Evolutionary conservation across 2,888 invertebrate genomes (phyloP).

Genomic region (Macrosoma leucophasiata): DNA sequence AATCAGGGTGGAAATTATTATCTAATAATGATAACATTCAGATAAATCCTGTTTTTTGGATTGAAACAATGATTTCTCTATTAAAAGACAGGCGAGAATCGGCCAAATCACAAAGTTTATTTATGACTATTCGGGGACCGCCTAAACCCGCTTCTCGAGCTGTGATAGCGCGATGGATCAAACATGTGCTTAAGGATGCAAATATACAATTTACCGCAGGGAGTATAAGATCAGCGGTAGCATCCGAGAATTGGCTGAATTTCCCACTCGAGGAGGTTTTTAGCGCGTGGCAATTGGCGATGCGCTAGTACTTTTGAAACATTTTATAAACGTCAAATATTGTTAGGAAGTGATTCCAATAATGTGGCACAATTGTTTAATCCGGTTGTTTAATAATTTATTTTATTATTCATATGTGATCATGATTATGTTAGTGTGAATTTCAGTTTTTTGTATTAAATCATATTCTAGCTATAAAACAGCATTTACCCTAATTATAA

Average conservation of each 20-base stretch:
- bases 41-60: no score
- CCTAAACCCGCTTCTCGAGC: conserved; percentile 10
- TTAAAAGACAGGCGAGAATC: conserved; percentile 1
- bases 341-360: background rate
- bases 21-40: no score
- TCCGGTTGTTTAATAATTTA: no score
- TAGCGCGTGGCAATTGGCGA: conserved; percentile 7
- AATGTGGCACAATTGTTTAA: no score
- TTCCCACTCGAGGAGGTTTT: conserved; percentile 10
- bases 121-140: conserved; percentile 2
- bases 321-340: conserved; percentile 6
- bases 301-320: conserved; percentile 5
- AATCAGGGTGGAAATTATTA: no score
- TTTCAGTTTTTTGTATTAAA: no score
- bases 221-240: conserved; percentile 12
- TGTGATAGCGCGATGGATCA: conserved; percentile 7
- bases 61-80: no score
- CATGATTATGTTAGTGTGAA: no score
- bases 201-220: conserved; percentile 9
- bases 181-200: conserved; percentile 4
- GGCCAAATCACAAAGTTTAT: background rate
- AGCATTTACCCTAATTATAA: no score
- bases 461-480: no score
- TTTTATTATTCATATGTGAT: no score
- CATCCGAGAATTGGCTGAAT: conserved; percentile 13